These are phyloP conservation scores for Pogonomyrmex barbatus DNA, from an alignment of 1,140 invertebrate species.

Conservation along the genomic window DNA sequence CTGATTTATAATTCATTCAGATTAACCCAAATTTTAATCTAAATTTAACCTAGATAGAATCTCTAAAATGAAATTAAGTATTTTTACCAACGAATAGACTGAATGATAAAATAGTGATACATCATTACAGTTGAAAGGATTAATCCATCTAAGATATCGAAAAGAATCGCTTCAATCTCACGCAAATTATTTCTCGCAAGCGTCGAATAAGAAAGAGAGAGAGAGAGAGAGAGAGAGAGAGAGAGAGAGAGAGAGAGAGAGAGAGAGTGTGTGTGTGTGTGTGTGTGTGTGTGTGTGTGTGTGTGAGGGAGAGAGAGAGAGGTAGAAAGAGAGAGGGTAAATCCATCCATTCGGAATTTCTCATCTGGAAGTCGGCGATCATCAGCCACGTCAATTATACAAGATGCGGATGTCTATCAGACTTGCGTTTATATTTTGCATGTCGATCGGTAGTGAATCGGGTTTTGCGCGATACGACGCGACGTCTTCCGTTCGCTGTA, in stretches of 20 bases:
- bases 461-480: conserved; percentile 18
- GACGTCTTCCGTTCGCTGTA: conserved; percentile 5
- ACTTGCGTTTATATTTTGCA: conserved; percentile 28
- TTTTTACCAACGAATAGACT: not conserved
- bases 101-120: conserved; percentile 17
- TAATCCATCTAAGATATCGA: conserved; percentile 35
- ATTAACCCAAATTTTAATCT: not conserved
- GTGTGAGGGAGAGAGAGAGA: too few species aligned
- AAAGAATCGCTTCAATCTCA: not conserved
- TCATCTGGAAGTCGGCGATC: conserved; percentile 47
- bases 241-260: too few species aligned
- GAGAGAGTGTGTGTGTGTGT: too few species aligned
- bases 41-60: too few species aligned
- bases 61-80: not conserved
- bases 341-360: conserved; percentile 23
- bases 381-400: conserved; percentile 48
- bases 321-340: not conserved
- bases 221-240: not conserved
- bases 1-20: not conserved
- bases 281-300: too few species aligned
- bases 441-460: not conserved
- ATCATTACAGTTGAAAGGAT: conserved; percentile 37
- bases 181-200: conserved; percentile 7
- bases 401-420: conserved; percentile 29
- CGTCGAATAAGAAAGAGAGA: not conserved